A percentile compares a stretch with the other conserved stretches of the same genome.
Conservation (phyloP, 92 coral and sea anemone species). For the Hydrozoanthus gracilis region DNA sequence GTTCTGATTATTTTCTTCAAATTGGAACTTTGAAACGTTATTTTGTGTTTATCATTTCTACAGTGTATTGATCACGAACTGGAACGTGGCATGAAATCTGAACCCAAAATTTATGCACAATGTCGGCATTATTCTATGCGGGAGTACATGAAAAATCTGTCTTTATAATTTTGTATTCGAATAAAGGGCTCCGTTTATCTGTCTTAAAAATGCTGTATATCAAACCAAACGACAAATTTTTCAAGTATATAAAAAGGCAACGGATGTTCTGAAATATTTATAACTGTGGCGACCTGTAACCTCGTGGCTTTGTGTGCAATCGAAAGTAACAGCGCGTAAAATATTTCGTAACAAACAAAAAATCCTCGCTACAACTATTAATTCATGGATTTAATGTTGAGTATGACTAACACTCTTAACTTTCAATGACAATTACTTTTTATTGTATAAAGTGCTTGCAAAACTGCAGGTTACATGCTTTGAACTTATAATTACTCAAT, state of each 20-base stretch:
- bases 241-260: slow-evolving; percentile 35
- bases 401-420: slow-evolving; percentile 28
- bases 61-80: too few relatives aligned
- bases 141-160: too few relatives aligned
- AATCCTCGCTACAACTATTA: slow-evolving; percentile 30
- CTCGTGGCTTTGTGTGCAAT: slow-evolving; percentile 37
- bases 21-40: too few relatives aligned
- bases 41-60: too few relatives aligned
- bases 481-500: slow-evolving; percentile 35
- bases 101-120: too few relatives aligned
- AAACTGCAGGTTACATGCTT: slow-evolving; percentile 44
- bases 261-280: slow-evolving; percentile 34
- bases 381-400: slow-evolving; percentile 33
- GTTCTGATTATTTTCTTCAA: too few relatives aligned
- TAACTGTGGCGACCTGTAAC: slow-evolving; percentile 40
- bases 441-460: slow-evolving; percentile 38
- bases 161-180: too few relatives aligned
- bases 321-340: slow-evolving; percentile 35
- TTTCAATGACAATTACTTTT: slow-evolving; percentile 23
- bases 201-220: slow-evolving; percentile 28
- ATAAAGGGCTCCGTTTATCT: neutral
- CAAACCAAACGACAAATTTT: slow-evolving; percentile 29
- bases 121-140: too few relatives aligned
- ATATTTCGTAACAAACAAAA: slow-evolving; percentile 30
- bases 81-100: too few relatives aligned